phyloP scores from a whole-genome alignment of 2,113 vertebrate genomes.

The Cyphomyrus discorhynchus region DNA sequence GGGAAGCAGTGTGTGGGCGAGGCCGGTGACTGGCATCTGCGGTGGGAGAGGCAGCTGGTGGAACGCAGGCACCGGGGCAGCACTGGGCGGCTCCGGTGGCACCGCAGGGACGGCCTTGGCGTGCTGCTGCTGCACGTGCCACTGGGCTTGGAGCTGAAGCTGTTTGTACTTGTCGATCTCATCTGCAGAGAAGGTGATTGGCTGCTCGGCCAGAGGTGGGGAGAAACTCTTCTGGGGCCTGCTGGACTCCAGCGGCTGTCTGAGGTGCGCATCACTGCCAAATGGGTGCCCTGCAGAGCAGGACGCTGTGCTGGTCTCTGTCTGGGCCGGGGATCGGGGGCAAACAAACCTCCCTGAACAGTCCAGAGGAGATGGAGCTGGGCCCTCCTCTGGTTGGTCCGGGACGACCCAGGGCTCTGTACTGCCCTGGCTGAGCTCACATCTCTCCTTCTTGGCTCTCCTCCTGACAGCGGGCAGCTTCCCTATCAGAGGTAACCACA shows the following conservation, averaged over 20 bases:
- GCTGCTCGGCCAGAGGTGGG: slow-evolving; percentile 64
- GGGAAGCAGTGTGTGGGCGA: slow-evolving; percentile 77
- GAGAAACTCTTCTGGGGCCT: slow-evolving; percentile 50
- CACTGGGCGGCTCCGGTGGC: slow-evolving; percentile 39
- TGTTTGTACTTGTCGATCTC: slow-evolving; percentile 91
- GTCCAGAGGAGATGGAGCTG: slow-evolving; percentile 22
- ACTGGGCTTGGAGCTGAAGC: slow-evolving; percentile 88
- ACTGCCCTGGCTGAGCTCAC: background rate
- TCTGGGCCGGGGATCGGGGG: slow-evolving; percentile 58
- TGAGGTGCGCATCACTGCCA: slow-evolving; percentile 58
- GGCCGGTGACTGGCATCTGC: slow-evolving; percentile 61
- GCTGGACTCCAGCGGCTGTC: slow-evolving; percentile 45
- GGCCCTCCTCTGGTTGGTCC: slow-evolving; percentile 2
- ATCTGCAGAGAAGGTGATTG: slow-evolving; percentile 85
- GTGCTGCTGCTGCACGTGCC: slow-evolving; percentile 85
- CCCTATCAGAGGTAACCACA: slow-evolving; percentile 61
- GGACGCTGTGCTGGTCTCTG: slow-evolving; percentile 48
- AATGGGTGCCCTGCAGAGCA: slow-evolving; percentile 44
- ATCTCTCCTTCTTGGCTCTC: slow-evolving; percentile 42
- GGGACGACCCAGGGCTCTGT: background rate
- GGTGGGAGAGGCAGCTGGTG: slow-evolving; percentile 58
- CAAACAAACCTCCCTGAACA: slow-evolving; percentile 59
- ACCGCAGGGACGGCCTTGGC: slow-evolving; percentile 53
- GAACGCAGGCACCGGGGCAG: slow-evolving; percentile 43
- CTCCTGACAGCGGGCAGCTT: slow-evolving; percentile 60